phyloP scores from a whole-genome alignment of 2,113 vertebrate genomes.

The Progne subis region DNA sequence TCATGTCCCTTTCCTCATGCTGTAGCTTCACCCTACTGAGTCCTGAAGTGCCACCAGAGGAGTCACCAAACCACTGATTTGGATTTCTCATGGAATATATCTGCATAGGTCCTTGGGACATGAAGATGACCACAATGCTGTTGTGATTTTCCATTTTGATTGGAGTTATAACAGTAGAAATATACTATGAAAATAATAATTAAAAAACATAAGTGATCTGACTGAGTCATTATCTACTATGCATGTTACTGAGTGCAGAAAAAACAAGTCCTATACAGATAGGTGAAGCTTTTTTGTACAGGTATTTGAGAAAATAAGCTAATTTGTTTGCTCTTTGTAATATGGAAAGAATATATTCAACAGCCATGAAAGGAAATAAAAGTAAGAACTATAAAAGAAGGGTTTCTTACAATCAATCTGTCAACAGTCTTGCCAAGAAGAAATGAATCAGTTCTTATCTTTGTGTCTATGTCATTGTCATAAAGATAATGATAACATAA shows the following conservation, averaged over 20 bases:
- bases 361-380: background rate
- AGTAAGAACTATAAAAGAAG: background rate
- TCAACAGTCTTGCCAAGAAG: background rate
- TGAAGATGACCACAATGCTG: background rate
- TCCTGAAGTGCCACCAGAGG: background rate
- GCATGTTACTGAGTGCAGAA: background rate
- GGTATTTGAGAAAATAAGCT: background rate
- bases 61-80: background rate
- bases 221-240: background rate
- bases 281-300: background rate
- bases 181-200: background rate
- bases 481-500: background rate
- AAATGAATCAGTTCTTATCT: background rate
- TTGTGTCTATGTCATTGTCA: background rate
- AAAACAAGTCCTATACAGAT: background rate
- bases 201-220: background rate
- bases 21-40: background rate
- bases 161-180: background rate
- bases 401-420: background rate
- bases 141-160: background rate
- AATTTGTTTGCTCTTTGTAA: background rate
- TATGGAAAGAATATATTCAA: background rate
- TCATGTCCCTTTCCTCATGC: background rate
- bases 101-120: background rate
- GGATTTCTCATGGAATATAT: background rate